Conservation (phyloP, 2,888 invertebrate species). For the Cantharis flavilabris region DNA sequence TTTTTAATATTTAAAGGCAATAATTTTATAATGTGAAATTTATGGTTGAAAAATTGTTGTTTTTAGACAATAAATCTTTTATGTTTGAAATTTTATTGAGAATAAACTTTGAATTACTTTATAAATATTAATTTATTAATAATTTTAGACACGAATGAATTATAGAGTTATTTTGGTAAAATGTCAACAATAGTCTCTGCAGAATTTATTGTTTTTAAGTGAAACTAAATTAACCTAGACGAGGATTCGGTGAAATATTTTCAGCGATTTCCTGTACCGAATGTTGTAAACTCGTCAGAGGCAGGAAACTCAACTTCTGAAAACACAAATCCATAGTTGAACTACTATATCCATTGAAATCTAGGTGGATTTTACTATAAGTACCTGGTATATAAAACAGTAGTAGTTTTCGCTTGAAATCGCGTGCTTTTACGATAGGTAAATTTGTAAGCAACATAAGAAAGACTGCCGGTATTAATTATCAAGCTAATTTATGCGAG, state of each 20-base stretch:
- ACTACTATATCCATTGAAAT: constrained; percentile 14
- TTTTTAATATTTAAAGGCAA: neutral
- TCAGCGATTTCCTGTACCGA: neutral
- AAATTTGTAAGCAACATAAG: constrained; percentile 13
- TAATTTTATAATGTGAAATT: neutral
- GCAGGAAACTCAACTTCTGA: constrained; percentile 13
- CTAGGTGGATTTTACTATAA: constrained; percentile 15
- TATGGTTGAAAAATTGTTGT: neutral
- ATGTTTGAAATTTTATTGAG: neutral
- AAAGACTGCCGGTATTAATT: constrained; percentile 11
- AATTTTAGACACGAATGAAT: neutral
- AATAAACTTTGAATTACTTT: neutral
- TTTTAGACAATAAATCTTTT: neutral
- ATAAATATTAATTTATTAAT: neutral
- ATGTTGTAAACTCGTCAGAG: constrained; percentile 6
- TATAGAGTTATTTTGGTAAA: constrained; percentile 1
- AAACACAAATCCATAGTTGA: constrained; percentile 15
- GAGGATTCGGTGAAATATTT: constrained; percentile 11
- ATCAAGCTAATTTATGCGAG: constrained; percentile 20
- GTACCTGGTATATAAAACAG: constrained; percentile 8
- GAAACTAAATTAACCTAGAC: constrained; percentile 12
- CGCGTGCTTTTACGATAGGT: constrained; percentile 8
- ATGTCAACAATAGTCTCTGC: constrained; percentile 2
- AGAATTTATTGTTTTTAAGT: constrained; percentile 11
- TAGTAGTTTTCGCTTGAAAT: constrained; percentile 7